phyloP scores from a whole-genome alignment of 1,140 invertebrate genomes.

The Brachionus paranguensis region DNA sequence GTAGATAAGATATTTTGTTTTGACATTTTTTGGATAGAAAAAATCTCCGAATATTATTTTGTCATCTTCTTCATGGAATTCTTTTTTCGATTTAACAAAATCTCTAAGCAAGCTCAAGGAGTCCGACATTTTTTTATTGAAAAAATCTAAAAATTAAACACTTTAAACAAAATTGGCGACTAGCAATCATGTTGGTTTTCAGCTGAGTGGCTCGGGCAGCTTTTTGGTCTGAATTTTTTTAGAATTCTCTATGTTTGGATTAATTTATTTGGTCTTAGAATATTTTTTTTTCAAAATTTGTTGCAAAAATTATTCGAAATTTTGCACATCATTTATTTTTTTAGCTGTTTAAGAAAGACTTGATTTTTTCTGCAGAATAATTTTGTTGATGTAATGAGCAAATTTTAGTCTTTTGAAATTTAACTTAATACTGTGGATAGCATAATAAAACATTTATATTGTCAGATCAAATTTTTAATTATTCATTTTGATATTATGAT shows the following conservation, averaged over 20 bases:
- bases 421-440: no score
- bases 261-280: not conserved
- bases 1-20: slow-evolving; percentile 38
- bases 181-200: not conserved
- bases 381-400: no score
- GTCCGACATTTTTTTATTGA: slow-evolving; percentile 10
- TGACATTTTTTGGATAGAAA: slow-evolving; percentile 37
- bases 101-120: slow-evolving; percentile 16
- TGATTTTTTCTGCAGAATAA: no score
- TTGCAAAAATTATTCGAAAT: not conserved
- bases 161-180: not conserved
- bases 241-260: not conserved
- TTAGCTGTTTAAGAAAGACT: not conserved
- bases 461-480: no score
- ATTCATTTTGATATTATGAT: no score
- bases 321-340: not conserved
- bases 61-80: slow-evolving; percentile 30
- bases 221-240: not conserved
- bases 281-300: not conserved
- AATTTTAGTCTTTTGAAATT: no score
- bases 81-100: slow-evolving; percentile 38
- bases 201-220: not conserved
- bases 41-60: slow-evolving; percentile 39
- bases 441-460: no score
- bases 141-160: not conserved